These are phyloP conservation scores for Gambusia yucatana DNA, from an alignment of 2,797 vertebrate species.

Conservation along the genomic window DNA sequence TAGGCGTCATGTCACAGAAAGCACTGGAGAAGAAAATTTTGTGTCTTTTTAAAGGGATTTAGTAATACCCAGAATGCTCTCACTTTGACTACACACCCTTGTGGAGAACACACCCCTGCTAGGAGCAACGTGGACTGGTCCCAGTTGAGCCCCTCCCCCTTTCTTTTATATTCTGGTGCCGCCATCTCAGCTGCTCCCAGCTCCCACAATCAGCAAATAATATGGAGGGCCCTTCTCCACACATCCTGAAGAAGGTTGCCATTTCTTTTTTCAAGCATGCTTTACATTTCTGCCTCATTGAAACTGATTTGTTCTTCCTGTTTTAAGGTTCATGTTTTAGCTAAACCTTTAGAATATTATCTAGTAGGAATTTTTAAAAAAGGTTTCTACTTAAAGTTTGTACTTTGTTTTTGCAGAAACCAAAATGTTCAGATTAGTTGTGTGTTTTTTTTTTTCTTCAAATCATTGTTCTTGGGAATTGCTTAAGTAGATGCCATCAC, in stretches of 20 bases:
- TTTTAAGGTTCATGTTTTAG: conserved; percentile 11
- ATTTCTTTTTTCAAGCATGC: conserved; percentile 41
- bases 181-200: conserved; percentile 45
- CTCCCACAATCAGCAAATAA: conserved; percentile 50
- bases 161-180: conserved; percentile 50
- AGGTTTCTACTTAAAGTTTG: conserved; percentile 2
- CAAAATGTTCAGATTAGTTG: not conserved
- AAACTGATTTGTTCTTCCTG: conserved; percentile 2
- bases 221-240: conserved; percentile 52
- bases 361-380: conserved; percentile 7
- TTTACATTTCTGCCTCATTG: conserved; percentile 14
- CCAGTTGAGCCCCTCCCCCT: conserved; percentile 60
- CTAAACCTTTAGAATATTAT: conserved; percentile 6
- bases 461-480: not conserved
- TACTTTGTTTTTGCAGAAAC: not conserved
- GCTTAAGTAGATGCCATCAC: not conserved
- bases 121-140: conserved; percentile 54
- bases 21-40: not conserved
- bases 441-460: not conserved
- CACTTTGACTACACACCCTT: conserved; percentile 17
- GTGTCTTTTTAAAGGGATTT: conserved; percentile 9
- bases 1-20: conserved; percentile 5
- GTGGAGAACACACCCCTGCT: conserved; percentile 36
- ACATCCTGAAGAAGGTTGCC: conserved; percentile 52
- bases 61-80: not conserved